Percentiles rank a stretch among this genome's conserved stretches.
phyloP scores from a whole-genome alignment of 2,797 vertebrate species.

The Caiman crocodilus region DNA sequence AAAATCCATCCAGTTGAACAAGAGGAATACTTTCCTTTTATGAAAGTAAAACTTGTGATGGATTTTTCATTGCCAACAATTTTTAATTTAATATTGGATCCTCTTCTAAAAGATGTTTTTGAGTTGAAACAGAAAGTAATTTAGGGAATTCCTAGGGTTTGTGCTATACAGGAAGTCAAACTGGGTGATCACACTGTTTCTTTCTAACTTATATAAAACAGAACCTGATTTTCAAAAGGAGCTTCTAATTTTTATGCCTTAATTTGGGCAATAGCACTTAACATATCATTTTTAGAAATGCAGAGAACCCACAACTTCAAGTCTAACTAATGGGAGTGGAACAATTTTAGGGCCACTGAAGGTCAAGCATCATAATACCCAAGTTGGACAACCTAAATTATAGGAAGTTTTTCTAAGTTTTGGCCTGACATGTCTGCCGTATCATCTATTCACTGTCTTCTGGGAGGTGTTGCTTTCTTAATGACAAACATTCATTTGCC shows the following conservation, averaged over 20 bases:
- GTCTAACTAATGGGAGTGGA: neutral
- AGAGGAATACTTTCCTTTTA: too few relatives aligned
- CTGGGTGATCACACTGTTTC: neutral
- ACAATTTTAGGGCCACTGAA: neutral
- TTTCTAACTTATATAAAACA: neutral
- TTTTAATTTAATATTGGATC: neutral
- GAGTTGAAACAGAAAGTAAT: neutral
- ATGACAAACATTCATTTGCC: neutral
- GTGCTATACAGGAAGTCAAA: neutral
- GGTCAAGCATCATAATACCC: neutral
- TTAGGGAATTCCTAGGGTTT: too few relatives aligned
- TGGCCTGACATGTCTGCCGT: neutral
- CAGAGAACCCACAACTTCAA: neutral
- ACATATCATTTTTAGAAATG: neutral
- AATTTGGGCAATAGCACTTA: neutral
- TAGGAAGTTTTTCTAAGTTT: neutral
- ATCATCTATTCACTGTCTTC: neutral
- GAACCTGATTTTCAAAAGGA: neutral
- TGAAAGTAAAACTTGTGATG: too few relatives aligned
- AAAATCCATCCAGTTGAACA: too few relatives aligned
- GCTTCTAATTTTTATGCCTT: neutral
- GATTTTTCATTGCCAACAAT: neutral
- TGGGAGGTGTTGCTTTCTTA: neutral
- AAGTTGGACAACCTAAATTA: neutral
- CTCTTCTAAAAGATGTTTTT: neutral